These are phyloP conservation scores for Furcifer pardalis DNA, from an alignment of 2,797 vertebrate species.

Conservation along the genomic window DNA sequence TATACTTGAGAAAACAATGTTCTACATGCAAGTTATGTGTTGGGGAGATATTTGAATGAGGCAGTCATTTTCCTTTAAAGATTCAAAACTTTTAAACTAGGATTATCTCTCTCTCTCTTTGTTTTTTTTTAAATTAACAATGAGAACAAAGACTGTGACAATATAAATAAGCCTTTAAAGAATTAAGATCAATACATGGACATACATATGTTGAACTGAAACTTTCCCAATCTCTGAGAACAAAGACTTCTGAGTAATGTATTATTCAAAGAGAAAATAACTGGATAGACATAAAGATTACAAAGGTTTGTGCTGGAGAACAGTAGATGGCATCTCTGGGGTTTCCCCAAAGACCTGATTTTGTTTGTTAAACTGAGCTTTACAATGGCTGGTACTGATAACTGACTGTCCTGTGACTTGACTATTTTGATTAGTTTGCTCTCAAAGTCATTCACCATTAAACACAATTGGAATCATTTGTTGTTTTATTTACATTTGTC, in stretches of 20 bases:
- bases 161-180: constrained; percentile 49
- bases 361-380: constrained; percentile 64
- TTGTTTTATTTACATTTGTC: constrained; percentile 66
- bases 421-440: constrained; percentile 73
- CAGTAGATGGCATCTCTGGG: constrained; percentile 63
- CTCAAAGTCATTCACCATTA: constrained; percentile 66
- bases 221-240: constrained; percentile 68
- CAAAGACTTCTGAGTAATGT: constrained; percentile 69
- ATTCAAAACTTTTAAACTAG: constrained; percentile 60
- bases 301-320: constrained; percentile 67
- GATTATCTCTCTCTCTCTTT: constrained; percentile 38
- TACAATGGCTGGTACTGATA: constrained; percentile 62
- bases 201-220: constrained; percentile 58
- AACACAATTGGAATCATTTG: constrained; percentile 59
- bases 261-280: constrained; percentile 72
- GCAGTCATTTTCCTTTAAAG: constrained; percentile 49
- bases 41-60: constrained; percentile 47
- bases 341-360: constrained; percentile 49
- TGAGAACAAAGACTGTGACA: constrained; percentile 41
- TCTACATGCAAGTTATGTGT: not conserved
- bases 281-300: constrained; percentile 67
- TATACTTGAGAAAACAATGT: constrained; percentile 26
- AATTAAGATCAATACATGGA: constrained; percentile 56
- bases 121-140: constrained; percentile 8
- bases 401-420: constrained; percentile 64